Evolutionary conservation across 2,888 invertebrate genomes (phyloP), one percentile per base, ranked within the genome.

Genomic region (Tetragnatha montana): DNA sequence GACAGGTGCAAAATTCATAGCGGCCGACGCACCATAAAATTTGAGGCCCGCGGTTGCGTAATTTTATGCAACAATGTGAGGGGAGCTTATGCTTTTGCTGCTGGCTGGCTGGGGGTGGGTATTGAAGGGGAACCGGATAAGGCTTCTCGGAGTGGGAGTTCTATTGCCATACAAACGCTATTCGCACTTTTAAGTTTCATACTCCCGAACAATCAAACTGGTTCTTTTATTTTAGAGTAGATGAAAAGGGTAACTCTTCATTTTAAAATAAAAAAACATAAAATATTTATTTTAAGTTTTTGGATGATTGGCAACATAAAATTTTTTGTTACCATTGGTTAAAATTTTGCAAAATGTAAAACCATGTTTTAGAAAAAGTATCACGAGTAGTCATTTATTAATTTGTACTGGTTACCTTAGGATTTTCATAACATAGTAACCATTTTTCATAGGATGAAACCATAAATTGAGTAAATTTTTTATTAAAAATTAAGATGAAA

Each of bases 1-100:
- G 68, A 87, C 87, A 87, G 87, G 87, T 87, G 80, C 80, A 79
- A 51, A 86, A 86, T 86, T 78, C 85, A 78, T 85, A 85, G 85
- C 69, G 35, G 47, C 69, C 78, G 70, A 49, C 69, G 69, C 75
- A 49, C 85, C 78, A 71, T 78, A 76, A 85, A 76, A 85, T 85
- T 76, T 69, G 82, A 50, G 10, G 69, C 78, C 21, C 78, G 75
- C 70, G n/a, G 69, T 69, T 78, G n/a, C 75, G 78, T 70, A 69
- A 78, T 85, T 76, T 76, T 70, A 85, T 78, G 71, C 85, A 78
- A 78, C 78, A 85, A 78, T 85, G 85, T 78, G 78, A 47, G 78
- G 73, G 73, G 73, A 19, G 60, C 8, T 60, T 60, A 17, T 60
- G 60, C 60, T 60, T 60, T 60, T 60, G 60, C 60, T 60, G 60